Base-by-base conservation (phyloP, 1,140 invertebrate species). In the Camponotus vicinus region DNA sequence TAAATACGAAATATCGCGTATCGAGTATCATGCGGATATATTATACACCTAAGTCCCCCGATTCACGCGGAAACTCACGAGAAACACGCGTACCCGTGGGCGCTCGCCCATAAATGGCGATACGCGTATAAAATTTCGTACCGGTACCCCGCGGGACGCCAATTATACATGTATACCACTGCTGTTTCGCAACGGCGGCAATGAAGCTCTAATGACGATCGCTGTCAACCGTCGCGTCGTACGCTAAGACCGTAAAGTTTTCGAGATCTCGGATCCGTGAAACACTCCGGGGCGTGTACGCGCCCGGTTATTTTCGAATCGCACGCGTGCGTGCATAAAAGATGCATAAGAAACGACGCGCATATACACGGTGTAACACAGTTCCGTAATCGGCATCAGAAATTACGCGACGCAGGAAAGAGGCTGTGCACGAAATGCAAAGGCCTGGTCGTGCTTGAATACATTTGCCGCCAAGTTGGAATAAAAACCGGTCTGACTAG, bases 161-260 rank as follows among this genome's bases (percentile, higher is more conserved):
- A 95, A 95, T 95, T 95, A 95, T 90, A 87, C 86, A 15, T 18
- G 84, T 76, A 73, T 76, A 79, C 67, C 73, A 66, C 45, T 86
- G 63, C 85, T 86, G 77, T 93, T 91, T 92, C 89, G 91, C 90
- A 93, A 94, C 91, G 91, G 88, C 92, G 88, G 85, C 91, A 92
- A 94, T 94, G 93, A 93, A 92, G 93, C 93, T 93, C 93, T 94
- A 94, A 95, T 93, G 93, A 94, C 92, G 88, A 92, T 80, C 87
- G 89, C 88, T 91, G 93, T 93, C 93, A 91, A 92, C 90, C 86
- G 73, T 63, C 80, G 88, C 85, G 90, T 88, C 89, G 69, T 70
- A 45, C 40, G 55, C 32, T 69, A 77, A 61, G 69, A 88, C 88
- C 84, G 89, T 91, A 91, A 91, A 88, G 34, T 85, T 18, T 13